phyloP scores from a whole-genome alignment of 2,113 vertebrate species.

The Microcebus ravelobensis region DNA sequence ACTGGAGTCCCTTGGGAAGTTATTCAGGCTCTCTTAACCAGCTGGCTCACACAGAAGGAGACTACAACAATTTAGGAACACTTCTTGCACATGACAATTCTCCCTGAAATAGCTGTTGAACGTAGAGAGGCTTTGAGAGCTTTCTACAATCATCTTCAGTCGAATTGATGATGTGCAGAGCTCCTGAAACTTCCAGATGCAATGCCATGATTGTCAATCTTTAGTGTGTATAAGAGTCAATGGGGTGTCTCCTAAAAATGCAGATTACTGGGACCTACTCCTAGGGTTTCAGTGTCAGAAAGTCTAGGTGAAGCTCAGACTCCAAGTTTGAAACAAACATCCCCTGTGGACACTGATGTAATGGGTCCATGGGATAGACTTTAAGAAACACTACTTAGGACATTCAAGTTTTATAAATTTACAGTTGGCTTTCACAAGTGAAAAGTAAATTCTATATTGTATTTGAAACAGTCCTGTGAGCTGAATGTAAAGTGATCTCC shows the following conservation, averaged over 20 bases:
- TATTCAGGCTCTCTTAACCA: conserved; percentile 59
- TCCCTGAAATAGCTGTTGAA: conserved; percentile 55
- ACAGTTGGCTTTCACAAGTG: background rate
- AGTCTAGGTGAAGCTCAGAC: background rate
- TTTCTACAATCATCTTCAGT: conserved; percentile 34
- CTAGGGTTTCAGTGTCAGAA: background rate
- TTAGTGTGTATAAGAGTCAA: background rate
- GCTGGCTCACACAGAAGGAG: conserved; percentile 61
- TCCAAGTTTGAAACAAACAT: conserved; percentile 2
- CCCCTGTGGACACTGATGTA: background rate
- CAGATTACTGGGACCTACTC: background rate
- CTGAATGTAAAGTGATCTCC: background rate
- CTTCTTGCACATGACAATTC: background rate
- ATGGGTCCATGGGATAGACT: background rate
- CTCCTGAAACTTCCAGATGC: conserved; percentile 14
- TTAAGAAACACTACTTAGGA: background rate
- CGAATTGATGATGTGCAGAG: conserved; percentile 39
- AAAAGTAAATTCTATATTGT: background rate
- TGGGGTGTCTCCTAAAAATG: background rate
- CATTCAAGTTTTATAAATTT: background rate
- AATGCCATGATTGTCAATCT: background rate
- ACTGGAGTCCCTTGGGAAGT: conserved; percentile 52
- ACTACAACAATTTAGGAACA: conserved; percentile 38
- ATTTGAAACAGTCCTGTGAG: background rate
- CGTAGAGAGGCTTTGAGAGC: conserved; percentile 34